These are phyloP conservation scores for Penaeus japonicus DNA, from an alignment of 1,140 invertebrate genomes.

Conservation along the genomic window DNA sequence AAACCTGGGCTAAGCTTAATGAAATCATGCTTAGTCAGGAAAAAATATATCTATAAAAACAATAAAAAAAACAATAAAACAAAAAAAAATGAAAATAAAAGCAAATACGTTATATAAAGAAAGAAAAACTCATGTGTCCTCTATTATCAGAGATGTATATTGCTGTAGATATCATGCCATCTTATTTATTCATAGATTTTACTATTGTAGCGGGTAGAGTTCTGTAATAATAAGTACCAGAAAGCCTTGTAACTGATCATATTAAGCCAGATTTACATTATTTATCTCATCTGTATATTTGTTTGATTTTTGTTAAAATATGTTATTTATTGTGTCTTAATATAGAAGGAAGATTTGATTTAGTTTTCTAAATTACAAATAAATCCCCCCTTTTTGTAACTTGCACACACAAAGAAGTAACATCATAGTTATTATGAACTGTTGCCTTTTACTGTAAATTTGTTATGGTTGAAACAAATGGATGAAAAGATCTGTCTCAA, in stretches of 20 bases:
- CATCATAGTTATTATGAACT: too few species aligned
- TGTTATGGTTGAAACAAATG: too few species aligned
- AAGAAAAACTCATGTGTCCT: not conserved
- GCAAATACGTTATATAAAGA: too few species aligned
- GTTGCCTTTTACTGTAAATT: too few species aligned
- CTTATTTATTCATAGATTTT: slow-evolving; percentile 44
- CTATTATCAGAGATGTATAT: slow-evolving; percentile 23
- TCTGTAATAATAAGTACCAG: slow-evolving; percentile 31
- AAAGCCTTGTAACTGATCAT: slow-evolving; percentile 37
- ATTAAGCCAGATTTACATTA: slow-evolving; percentile 6
- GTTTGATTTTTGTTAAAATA: not conserved
- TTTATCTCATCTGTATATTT: not conserved
- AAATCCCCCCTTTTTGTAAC: too few species aligned
- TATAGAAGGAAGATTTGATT: too few species aligned
- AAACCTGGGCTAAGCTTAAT: not conserved
- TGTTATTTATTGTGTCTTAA: not conserved
- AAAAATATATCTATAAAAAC: not conserved
- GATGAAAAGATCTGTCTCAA: too few species aligned
- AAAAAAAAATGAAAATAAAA: too few species aligned
- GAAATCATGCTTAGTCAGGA: not conserved
- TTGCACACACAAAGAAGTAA: too few species aligned
- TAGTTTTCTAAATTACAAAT: too few species aligned
- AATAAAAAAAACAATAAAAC: too few species aligned
- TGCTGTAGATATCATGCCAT: slow-evolving; percentile 33
- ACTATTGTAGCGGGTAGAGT: slow-evolving; percentile 28